Percentiles rank a stretch among this genome's conserved stretches.
Conservation (phyloP, 2,888 invertebrate species). For the Athalia rosae region DNA sequence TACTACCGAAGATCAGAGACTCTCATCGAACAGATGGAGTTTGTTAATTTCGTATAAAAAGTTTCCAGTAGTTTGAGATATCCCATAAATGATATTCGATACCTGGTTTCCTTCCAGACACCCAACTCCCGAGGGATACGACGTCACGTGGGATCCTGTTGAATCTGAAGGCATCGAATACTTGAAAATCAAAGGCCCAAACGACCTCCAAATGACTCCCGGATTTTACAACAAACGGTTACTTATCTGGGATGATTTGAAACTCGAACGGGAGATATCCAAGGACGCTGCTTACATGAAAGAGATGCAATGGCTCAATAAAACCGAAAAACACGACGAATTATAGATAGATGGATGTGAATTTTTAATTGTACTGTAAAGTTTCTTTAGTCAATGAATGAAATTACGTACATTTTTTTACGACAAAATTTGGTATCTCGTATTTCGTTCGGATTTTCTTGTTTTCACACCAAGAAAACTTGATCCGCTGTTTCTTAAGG, state of each 20-base stretch:
- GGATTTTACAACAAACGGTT: slow-evolving; percentile 16
- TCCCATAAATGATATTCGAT: background rate
- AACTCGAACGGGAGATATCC: slow-evolving; percentile 33
- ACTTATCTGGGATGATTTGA: slow-evolving; percentile 26
- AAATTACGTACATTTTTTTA: too few relatives aligned
- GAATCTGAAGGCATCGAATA: slow-evolving; percentile 21
- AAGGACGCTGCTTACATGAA: background rate
- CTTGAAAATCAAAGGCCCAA: slow-evolving; percentile 30
- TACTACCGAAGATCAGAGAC: slow-evolving; percentile 29
- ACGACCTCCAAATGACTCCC: slow-evolving; percentile 27
- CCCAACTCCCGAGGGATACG: slow-evolving; percentile 41
- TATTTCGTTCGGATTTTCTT: too few relatives aligned
- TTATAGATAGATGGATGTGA: background rate
- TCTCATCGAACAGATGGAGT: background rate
- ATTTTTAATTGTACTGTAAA: too few relatives aligned
- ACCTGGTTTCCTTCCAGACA: slow-evolving; percentile 31
- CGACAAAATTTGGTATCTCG: too few relatives aligned
- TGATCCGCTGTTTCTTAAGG: too few relatives aligned
- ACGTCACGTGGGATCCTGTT: slow-evolving; percentile 34
- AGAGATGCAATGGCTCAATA: too few relatives aligned
- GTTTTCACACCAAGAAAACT: too few relatives aligned
- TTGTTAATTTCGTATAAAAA: slow-evolving; percentile 13
- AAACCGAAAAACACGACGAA: slow-evolving; percentile 23
- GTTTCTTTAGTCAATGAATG: too few relatives aligned
- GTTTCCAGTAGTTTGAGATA: background rate